Evolutionary conservation across 2,113 vertebrate species (phyloP).

Genomic region (Pavo muticus): DNA sequence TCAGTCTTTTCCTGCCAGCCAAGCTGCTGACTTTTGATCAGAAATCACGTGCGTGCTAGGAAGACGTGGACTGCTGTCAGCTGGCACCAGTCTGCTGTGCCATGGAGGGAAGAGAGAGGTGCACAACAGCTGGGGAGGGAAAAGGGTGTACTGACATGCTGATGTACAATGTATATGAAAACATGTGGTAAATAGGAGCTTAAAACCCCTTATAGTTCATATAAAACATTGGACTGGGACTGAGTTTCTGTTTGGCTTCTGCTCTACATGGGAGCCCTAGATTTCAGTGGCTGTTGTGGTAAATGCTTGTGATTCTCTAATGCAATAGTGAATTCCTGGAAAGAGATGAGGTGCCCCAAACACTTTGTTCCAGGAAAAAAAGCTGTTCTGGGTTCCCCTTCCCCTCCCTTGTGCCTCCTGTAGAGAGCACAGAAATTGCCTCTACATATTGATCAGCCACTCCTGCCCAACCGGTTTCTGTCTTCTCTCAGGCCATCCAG

Average conservation of each 20-base stretch:
- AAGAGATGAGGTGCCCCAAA: background rate
- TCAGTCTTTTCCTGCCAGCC: constrained; percentile 56
- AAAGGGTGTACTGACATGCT: background rate
- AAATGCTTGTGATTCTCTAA: background rate
- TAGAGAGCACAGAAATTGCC: background rate
- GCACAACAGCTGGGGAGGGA: background rate
- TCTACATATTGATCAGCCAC: background rate
- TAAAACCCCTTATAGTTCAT: background rate
- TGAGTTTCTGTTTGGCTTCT: background rate
- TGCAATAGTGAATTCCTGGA: background rate
- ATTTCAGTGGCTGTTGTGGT: background rate
- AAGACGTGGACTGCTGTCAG: constrained; percentile 3
- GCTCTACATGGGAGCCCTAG: background rate
- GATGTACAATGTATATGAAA: background rate
- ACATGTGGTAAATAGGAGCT: background rate
- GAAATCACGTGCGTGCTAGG: constrained; percentile 2
- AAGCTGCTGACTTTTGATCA: constrained; percentile 52
- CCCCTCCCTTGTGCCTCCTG: background rate
- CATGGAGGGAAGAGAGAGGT: background rate
- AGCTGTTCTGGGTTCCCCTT: background rate
- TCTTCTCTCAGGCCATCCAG: background rate
- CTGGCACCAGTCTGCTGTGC: background rate
- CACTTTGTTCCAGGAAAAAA: background rate
- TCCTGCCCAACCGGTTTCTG: background rate
- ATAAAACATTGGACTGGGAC: background rate